Evolutionary conservation across 2,797 vertebrate genomes (phyloP), one percentile per base, ranked within the genome.

Genomic region (Bovichtus diacanthus): DNA sequence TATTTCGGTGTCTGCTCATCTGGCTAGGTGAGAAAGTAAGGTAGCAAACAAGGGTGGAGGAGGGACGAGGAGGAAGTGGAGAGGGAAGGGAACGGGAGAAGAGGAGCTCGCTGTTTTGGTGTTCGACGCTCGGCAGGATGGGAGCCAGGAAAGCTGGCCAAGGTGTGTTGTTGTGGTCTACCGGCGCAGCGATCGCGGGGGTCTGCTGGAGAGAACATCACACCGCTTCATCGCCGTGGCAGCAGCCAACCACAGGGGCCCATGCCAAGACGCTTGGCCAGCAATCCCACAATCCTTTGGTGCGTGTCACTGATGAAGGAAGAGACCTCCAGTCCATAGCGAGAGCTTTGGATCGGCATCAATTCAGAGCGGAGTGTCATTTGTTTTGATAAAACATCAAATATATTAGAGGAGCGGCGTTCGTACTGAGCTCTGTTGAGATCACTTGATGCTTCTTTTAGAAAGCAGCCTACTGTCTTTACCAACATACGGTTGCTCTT

Each of bases 181-280:
- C 83, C 93, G 88, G 89, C 79, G 76, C 87, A 82, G 90, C 81
- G 89, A 94, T 88, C 88, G 70, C 6, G 90, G 92, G 86, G 85
- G 78, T 87, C 87, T 90, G 93, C 93, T 94, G 93, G 92, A 95
- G 92, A 90, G 90, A 94, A 95, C 94, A 96, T 96, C 94, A 95
- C 94, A 95, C 93, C 93, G 90, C 91, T 94, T 95, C 95, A 96
- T 96, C 94, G 93, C 93, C 90, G 93, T 90, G 92, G 94, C 94
- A 76, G 88, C 88, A 87, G 90, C 90, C 90, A 91, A 90, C 75
- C 85, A 73, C 77, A 11, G 75, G 62, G 63, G 85, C 56, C 58
- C 81, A 51, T 93, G 94, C 95, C 95, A 96, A 93, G 87, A 93
- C 70, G 90, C 85, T 92, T 91, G 93, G 94, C 93, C 88, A 84